phyloP scores from a whole-genome alignment of 2,888 invertebrate genomes.

The Gasteruption jaculator region DNA sequence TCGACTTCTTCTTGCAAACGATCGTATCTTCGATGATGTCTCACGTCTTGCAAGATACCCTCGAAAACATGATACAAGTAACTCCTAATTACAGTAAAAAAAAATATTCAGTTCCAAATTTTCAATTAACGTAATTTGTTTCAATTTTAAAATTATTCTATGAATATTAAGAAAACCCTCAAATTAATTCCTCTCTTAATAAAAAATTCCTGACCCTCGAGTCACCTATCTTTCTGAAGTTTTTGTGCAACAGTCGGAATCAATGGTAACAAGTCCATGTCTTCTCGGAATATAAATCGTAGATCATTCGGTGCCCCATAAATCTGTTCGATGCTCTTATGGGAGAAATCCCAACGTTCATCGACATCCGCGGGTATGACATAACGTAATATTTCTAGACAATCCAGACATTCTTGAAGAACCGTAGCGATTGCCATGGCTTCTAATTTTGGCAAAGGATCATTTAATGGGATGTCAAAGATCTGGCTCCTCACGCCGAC shows the following conservation, averaged over 20 bases:
- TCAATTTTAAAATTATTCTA: too few species aligned
- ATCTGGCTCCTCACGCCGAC: slow-evolving; percentile 26
- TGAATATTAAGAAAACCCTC: too few species aligned
- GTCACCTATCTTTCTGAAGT: slow-evolving; percentile 35
- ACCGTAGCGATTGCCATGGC: slow-evolving; percentile 23
- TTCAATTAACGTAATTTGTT: slow-evolving; percentile 13
- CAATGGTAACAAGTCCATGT: slow-evolving; percentile 25
- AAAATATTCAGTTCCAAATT: slow-evolving; percentile 13
- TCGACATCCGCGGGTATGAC: slow-evolving; percentile 29
- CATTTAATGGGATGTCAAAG: slow-evolving; percentile 20
- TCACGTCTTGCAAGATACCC: slow-evolving; percentile 25
- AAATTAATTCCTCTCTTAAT: too few species aligned
- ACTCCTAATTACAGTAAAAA: too few species aligned
- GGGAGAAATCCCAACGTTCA: slow-evolving; percentile 27
- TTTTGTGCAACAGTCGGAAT: slow-evolving; percentile 27
- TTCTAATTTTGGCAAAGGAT: slow-evolving; percentile 26
- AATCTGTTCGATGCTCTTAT: slow-evolving; percentile 24
- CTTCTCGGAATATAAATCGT: slow-evolving; percentile 24
- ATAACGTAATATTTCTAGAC: slow-evolving; percentile 26
- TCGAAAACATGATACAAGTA: slow-evolving; percentile 28
- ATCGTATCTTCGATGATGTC: slow-evolving; percentile 22
- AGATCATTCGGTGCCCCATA: slow-evolving; percentile 27
- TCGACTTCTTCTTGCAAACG: slow-evolving; percentile 30
- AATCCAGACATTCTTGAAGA: slow-evolving; percentile 29
- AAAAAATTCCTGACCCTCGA: neutral